phyloP scores from a whole-genome alignment of 2,888 invertebrate species.

The Rhogogaster chlorosoma region DNA sequence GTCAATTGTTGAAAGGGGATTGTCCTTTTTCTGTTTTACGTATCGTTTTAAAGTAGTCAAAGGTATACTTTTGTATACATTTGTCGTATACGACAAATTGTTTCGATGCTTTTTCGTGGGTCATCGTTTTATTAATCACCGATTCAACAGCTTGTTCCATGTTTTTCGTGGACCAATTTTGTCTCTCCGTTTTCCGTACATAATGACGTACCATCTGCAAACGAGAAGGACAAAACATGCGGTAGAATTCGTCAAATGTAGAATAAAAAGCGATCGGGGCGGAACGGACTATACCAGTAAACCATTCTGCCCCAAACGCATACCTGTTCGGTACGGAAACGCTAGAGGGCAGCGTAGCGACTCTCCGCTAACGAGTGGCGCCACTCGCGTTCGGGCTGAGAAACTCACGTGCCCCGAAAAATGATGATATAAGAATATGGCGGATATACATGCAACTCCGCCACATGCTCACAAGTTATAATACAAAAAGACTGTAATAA shows the following conservation, averaged over 20 bases:
- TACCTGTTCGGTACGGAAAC: neutral
- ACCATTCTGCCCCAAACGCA: neutral
- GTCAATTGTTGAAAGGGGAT: conserved; percentile 4
- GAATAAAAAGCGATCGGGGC: neutral
- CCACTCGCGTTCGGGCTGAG: too few species aligned
- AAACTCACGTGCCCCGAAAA: too few species aligned
- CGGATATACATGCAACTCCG: too few species aligned
- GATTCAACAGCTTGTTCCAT: conserved; percentile 3
- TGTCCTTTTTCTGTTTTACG: neutral
- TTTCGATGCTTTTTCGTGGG: neutral
- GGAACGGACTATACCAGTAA: neutral
- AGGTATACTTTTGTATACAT: too few species aligned
- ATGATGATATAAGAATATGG: too few species aligned
- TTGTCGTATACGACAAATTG: neutral
- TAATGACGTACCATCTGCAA: neutral
- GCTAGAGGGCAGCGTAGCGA: too few species aligned
- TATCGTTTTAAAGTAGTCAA: neutral
- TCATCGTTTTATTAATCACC: neutral
- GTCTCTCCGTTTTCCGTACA: neutral
- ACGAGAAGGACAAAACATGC: neutral
- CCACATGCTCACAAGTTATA: too few species aligned
- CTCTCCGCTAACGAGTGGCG: too few species aligned
- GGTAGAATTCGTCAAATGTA: neutral
- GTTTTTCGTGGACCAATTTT: neutral
- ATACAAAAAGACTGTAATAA: too few species aligned